Base-by-base conservation (phyloP, 1,140 invertebrate species). In the Cheumatopsyche charites region DNA sequence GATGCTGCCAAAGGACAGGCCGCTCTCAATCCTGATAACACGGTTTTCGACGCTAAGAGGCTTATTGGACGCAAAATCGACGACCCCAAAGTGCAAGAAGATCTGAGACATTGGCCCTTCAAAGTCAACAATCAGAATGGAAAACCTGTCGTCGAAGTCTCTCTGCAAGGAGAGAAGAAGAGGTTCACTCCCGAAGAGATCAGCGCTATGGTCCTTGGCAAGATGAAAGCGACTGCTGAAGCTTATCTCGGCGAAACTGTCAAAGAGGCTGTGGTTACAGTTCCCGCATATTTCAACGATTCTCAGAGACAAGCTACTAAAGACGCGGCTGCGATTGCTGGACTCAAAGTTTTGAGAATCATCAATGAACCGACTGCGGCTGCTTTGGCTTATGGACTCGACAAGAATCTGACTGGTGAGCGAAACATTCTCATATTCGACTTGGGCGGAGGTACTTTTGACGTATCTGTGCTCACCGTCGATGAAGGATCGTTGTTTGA, bases 391-490 rank as follows among this genome's bases (percentile, higher is more conserved):
- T 95, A 95, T 78, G 93, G 93, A 15, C 81, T 94, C 7, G 92
- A 94, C 77, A 94, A 94, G 79, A 92, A 94, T 74, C 81, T 92
- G 11, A 89, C 91, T 86, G 95, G 95, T 0, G 90, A 92, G 73
- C 89, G 88, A 70, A 92, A 90, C 77, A 88, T 92, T 0, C 80
- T 92, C 0, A 91, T 92, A 42, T 92, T 91, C 72, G 91, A 92
- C 79, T 82, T 92, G 29, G 91, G 91, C 5, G 90, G 90, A 52
- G 90, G 90, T 17, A 91, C 90, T 47, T 92, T 92, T 72, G 94
- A 97, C 82, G 94, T 96, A 0, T 96, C 94, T 15, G 89, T 96
- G 49, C 81, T 97, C 0, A 88, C 90, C 61, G 95, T 97, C 79
- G 91, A 92, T 72, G 93, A 95, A 81, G 94, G 94, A 5, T 90